phyloP scores from a whole-genome alignment of 2,888 invertebrate genomes.

The Pyrochroa serraticornis region DNA sequence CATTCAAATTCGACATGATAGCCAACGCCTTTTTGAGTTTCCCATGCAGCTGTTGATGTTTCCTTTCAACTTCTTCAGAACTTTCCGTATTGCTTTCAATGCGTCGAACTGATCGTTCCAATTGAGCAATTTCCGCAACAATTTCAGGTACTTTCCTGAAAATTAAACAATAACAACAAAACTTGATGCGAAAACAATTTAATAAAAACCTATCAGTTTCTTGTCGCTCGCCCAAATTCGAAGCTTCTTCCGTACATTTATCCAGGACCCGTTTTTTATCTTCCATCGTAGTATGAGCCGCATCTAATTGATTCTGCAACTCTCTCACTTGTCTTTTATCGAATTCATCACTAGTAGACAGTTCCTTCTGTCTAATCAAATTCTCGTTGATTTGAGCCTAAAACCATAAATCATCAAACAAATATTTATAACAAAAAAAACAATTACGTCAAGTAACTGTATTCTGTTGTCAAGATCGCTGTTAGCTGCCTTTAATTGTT shows the following conservation, averaged over 20 bases:
- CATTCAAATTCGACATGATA: constrained; percentile 43
- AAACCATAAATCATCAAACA: constrained; percentile 24
- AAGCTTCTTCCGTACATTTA: constrained; percentile 58
- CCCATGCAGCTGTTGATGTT: constrained; percentile 48
- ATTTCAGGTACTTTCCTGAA: constrained; percentile 46
- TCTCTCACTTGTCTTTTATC: constrained; percentile 43
- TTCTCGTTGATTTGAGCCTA: constrained; percentile 61
- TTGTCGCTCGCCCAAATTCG: constrained; percentile 57
- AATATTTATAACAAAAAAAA: background rate
- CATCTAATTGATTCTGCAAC: constrained; percentile 36
- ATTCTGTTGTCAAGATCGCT: constrained; percentile 45
- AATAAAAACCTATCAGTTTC: constrained; percentile 7
- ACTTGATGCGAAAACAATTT: constrained; percentile 13
- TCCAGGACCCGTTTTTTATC: constrained; percentile 58
- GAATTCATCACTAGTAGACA: constrained; percentile 44
- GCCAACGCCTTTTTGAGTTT: constrained; percentile 49
- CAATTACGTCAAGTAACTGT: constrained; percentile 43
- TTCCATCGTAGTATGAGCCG: constrained; percentile 51
- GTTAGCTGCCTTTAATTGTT: constrained; percentile 23
- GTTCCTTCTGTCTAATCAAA: constrained; percentile 56
- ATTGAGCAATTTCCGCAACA: constrained; percentile 56
- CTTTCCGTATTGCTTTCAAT: constrained; percentile 54
- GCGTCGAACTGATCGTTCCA: constrained; percentile 57
- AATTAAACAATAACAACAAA: constrained; percentile 12
- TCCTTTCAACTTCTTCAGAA: constrained; percentile 42